phyloP scores from a whole-genome alignment of 1,140 invertebrate species.

The Carcinoscorpius rotundicauda region DNA sequence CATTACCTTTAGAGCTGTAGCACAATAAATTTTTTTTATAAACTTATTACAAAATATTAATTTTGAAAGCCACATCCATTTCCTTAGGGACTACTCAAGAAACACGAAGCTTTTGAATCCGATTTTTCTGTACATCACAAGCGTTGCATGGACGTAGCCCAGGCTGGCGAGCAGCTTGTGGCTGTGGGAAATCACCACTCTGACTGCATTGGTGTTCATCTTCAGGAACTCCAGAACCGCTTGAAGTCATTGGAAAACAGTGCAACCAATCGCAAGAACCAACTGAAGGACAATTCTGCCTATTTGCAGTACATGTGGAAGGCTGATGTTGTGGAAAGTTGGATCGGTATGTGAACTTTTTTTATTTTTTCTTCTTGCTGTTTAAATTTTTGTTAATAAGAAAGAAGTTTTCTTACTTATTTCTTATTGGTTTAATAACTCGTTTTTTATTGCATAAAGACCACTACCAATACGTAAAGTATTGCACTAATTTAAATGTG shows the following conservation, averaged over 20 bases:
- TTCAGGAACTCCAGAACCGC: slow-evolving; percentile 69
- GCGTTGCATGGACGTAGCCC: slow-evolving; percentile 78
- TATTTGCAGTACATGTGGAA: slow-evolving; percentile 99
- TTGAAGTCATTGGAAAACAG: slow-evolving; percentile 72
- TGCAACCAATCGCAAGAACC: slow-evolving; percentile 68
- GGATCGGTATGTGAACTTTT: slow-evolving; percentile 57
- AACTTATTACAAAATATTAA: no score
- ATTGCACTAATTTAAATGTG: no score
- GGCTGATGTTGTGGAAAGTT: slow-evolving; percentile 97
- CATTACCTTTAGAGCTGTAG: no score
- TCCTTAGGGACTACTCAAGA: slow-evolving; percentile 72
- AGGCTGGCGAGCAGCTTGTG: slow-evolving; percentile 68
- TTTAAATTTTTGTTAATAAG: no score
- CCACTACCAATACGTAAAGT: no score
- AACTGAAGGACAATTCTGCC: slow-evolving; percentile 87
- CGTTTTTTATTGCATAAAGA: no score
- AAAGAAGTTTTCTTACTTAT: no score
- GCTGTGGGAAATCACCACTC: slow-evolving; percentile 83
- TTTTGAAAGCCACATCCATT: slow-evolving; percentile 1
- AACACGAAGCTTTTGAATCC: slow-evolving; percentile 97
- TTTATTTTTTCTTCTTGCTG: not conserved
- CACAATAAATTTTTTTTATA: no score
- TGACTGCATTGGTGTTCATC: slow-evolving; percentile 74
- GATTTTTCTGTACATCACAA: slow-evolving; percentile 91
- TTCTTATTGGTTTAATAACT: no score